Percentiles rank a stretch among this genome's conserved stretches.
These are phyloP conservation scores for Gila robusta DNA, from an alignment of 2,797 vertebrate genomes.

Conservation along the genomic window DNA sequence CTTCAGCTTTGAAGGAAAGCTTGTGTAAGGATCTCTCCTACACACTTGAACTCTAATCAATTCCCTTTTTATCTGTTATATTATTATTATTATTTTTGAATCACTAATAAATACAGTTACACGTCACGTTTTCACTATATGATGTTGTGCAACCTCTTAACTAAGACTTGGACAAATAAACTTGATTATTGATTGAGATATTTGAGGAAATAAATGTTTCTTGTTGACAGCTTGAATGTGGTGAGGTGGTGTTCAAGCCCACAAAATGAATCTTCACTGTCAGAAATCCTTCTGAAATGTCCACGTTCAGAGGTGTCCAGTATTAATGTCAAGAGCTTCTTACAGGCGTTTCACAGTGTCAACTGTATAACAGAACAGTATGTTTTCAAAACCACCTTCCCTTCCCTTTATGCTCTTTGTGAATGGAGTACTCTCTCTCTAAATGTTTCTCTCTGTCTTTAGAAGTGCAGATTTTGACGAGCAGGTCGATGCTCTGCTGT, in stretches of 20 bases:
- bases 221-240: constrained; percentile 34
- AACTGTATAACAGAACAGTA: constrained; percentile 24
- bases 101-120: not conserved
- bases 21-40: constrained; percentile 6
- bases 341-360: constrained; percentile 1
- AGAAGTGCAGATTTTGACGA: constrained; percentile 22
- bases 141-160: not conserved
- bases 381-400: not conserved
- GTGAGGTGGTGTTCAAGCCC: not conserved
- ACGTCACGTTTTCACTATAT: not conserved
- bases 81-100: not conserved
- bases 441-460: not conserved
- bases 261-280: not conserved
- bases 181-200: not conserved
- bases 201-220: constrained; percentile 12
- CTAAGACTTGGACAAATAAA: not conserved
- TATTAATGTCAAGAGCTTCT: constrained; percentile 1
- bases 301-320: constrained; percentile 1
- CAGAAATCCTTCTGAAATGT: constrained; percentile 24
- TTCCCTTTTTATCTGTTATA: not conserved
- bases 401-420: not conserved
- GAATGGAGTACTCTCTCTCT: not conserved
- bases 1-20: constrained; percentile 29
- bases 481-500: constrained; percentile 22
- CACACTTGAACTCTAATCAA: not conserved